Conservation (phyloP, 2,113 vertebrate species). For the pig (Sus scrofa) region T2T-Sscrofa CM000814.6:128746001-128746500, state of each 20-base stretch:
- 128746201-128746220: constrained; percentile 38
- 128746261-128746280: not conserved
- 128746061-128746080: not conserved
- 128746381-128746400: too few species aligned
- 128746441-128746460: not conserved
- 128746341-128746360: not conserved
- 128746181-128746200: not conserved
- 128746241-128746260: not conserved
- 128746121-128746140: not conserved
- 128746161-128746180: not conserved
- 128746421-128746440: not conserved
- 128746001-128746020: not conserved
- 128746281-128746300: not conserved
- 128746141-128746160: not conserved
- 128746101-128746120: not conserved
- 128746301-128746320: not conserved
- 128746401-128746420: not conserved
- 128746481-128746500: not conserved
- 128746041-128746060: not conserved
- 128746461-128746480: not conserved
- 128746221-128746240: not conserved
- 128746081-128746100: not conserved
- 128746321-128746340: not conserved
- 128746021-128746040: constrained; percentile 18
- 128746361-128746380: not conserved